Evolutionary conservation across 2,888 invertebrate genomes (phyloP).

Genomic region (Phanerotoma sp.): DNA sequence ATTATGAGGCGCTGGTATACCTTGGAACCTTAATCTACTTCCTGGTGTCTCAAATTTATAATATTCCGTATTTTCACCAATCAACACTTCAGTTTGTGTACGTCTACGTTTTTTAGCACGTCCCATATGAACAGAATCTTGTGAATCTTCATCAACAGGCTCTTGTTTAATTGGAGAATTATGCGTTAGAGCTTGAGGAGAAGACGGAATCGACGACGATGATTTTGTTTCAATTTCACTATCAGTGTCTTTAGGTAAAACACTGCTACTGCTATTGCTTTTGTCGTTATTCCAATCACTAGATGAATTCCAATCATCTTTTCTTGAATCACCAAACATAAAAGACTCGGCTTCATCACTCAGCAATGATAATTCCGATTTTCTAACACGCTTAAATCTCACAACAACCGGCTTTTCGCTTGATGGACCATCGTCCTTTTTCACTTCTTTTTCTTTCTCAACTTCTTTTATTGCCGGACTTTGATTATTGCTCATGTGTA

Average conservation of each 20-base stretch:
- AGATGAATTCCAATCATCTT: conserved; percentile 64
- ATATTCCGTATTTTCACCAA: conserved; percentile 64
- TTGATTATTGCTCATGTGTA: conserved; percentile 35
- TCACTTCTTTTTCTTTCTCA: conserved; percentile 34
- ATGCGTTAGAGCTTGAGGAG: conserved; percentile 33
- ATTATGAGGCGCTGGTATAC: conserved; percentile 49
- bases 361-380: conserved; percentile 72
- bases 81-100: conserved; percentile 63
- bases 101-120: conserved; percentile 56
- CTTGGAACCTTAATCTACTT: conserved; percentile 58
- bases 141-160: conserved; percentile 48
- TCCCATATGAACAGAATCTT: conserved; percentile 45
- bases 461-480: conserved; percentile 5
- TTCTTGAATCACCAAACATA: conserved; percentile 72
- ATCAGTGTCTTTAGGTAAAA: conserved; percentile 51
- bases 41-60: conserved; percentile 60
- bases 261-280: conserved; percentile 38
- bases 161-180: conserved; percentile 42
- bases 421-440: conserved; percentile 47
- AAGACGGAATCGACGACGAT: conserved; percentile 28
- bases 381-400: conserved; percentile 73
- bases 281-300: conserved; percentile 59
- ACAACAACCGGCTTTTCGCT: conserved; percentile 65
- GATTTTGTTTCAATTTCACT: conserved; percentile 40
- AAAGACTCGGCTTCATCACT: conserved; percentile 87